Base-by-base conservation (phyloP, 2,797 vertebrate species). In the Acipenser ruthenus region DNA sequence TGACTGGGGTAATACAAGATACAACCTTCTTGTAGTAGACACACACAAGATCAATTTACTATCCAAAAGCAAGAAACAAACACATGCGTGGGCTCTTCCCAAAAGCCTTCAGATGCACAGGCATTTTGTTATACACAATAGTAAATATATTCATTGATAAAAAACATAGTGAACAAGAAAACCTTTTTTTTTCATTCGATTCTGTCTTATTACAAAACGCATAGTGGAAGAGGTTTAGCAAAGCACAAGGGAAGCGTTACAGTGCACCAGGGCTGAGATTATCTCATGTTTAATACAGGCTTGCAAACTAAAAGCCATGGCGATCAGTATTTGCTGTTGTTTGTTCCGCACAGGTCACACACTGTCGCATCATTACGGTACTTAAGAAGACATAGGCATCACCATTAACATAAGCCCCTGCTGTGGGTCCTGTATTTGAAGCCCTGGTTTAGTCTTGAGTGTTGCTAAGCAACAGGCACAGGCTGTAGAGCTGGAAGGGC, bases 391-490 rank as follows among this genome's bases (percentile, higher is more conserved):
- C 8, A 60, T 49, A 50, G 65, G 65, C 62, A 67, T 66, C 52
- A 67, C 58, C 50, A 68, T 71, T 71, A 71, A 75, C 67, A 72
- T 64, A 55, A 64, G 60, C 64, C 48, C 58, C 63, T 74, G 66
- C 56, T 53, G 23, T 53, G 23, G 66, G 72, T 70, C 60, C 8
- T 37, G 64, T 66, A 49, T 13, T 49, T 18, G 50, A 59, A 37
- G 64, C 70, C 68, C 50, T 50, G 62, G 61, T 7, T 23, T 73
- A 73, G 69, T 68, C 67, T 65, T 66, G 67, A 64, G 50, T 58
- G 73, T 86, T 81, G 82, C 77, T 75, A 77, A 67, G 74, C 72
- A 71, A 77, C 73, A 66, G 65, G 68, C 63, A 52, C 63, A 67
- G 69, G 63, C 61, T 68, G 49, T 67, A 61, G 64, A 72, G 68